These are phyloP conservation scores for Ailurus styani DNA, from an alignment of 2,113 vertebrate species.

Conservation along the genomic window DNA sequence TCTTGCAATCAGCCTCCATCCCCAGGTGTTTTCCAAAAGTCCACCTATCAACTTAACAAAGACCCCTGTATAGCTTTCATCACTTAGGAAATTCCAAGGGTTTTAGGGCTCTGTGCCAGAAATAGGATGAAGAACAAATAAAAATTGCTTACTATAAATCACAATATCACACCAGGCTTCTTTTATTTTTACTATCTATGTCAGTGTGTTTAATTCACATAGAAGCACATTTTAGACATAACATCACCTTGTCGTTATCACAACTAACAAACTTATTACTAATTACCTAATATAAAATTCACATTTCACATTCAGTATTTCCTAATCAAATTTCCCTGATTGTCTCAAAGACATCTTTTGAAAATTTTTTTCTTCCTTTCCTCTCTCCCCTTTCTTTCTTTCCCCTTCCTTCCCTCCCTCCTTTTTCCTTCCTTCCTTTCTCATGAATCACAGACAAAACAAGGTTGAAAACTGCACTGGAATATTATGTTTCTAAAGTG, in stretches of 20 bases:
- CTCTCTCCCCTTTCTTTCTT: not conserved
- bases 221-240: not conserved
- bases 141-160: not conserved
- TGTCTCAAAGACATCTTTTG: not conserved
- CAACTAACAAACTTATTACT: not conserved
- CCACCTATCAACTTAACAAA: not conserved
- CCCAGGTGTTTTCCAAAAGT: not conserved
- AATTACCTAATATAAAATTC: not conserved
- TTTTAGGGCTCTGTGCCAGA: not conserved
- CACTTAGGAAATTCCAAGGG: not conserved
- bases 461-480: not conserved
- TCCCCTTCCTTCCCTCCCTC: not conserved
- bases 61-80: not conserved
- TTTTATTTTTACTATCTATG: not conserved
- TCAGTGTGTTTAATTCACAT: not conserved
- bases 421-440: not conserved
- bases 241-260: not conserved
- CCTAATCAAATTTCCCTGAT: not conserved
- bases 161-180: not conserved
- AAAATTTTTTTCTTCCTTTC: not conserved
- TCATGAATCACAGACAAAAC: not conserved
- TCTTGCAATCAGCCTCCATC: not conserved
- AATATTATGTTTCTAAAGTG: not conserved
- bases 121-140: not conserved
- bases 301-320: not conserved